Base-by-base conservation (phyloP, 2,888 invertebrate genomes). In the Trachelus troglodyta region DNA sequence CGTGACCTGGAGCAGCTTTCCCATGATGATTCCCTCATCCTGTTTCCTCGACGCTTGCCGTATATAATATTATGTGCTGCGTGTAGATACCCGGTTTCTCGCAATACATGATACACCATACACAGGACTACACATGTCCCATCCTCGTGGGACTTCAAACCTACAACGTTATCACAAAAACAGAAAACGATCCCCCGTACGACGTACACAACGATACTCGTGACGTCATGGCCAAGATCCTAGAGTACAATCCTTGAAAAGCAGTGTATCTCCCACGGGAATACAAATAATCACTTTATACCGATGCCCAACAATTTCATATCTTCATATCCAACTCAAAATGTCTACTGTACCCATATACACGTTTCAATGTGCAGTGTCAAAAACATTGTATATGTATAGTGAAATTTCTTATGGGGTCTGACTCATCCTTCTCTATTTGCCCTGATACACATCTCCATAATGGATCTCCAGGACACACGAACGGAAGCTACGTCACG, bases 121-220 rank as follows among this genome's bases (percentile, higher is more conserved):
- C 9, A 68, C 33, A 23, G 37, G 73, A 77, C 75, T 69, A 77
- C 75, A 75, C 34, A 75, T 75, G 75, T 77, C 74, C 73, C 77
- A 68, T 34, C 77, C 77, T 77, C 79, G 69, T 75, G 79, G 56
- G 77, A 81, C 73, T 75, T 79, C 80, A 69, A 83, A 76, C 79
- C 40, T 68, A 69, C 35, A 76, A 76, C 69, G 76, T 83, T 79
- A 78, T 80, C 74, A 69, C 78, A 78, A 79, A 81, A 78, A 82
- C 77, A 73, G 30, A 37, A 35, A 73, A 76, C 68, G 69, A 75
- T 71, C 34, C 4, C 11, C 15, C 71, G 12, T 40, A 35, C n/a
- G 34, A 77, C 15, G 35, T 34, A 33, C 71, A 69, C 34, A 73
- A 75, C 79, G 37, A 68, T 73, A 74, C 37, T 79, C 79, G 74